A percentile compares a stretch with the other conserved stretches of the same genome.
phyloP scores from a whole-genome alignment of 2,113 vertebrate species.

The Dendrocopos noguchii region DNA sequence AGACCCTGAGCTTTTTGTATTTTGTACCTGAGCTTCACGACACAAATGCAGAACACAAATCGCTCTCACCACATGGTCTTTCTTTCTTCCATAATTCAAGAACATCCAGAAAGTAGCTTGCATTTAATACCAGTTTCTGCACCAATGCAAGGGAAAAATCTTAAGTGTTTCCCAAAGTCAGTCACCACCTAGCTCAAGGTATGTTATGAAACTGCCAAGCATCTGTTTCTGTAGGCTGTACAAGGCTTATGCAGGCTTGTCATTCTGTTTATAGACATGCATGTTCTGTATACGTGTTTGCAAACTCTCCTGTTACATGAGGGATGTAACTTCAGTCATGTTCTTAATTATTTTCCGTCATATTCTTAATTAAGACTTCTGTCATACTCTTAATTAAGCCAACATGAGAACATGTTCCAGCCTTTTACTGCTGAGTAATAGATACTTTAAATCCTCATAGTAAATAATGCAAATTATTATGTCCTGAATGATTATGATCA shows the following conservation, averaged over 20 bases:
- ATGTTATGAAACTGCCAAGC: not conserved
- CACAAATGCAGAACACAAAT: not conserved
- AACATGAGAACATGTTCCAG: not conserved
- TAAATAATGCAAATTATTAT: not conserved
- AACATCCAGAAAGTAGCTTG: not conserved
- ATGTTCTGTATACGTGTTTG: accelerated
- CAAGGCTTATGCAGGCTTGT: not conserved
- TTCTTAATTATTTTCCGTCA: not conserved
- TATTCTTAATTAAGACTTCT: not conserved
- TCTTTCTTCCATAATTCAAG: not conserved
- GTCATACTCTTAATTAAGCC: not conserved
- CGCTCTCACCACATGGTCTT: not conserved
- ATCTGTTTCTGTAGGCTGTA: not conserved
- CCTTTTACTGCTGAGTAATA: not conserved
- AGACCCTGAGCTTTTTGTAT: not conserved
- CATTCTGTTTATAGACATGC: not conserved
- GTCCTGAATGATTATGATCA: not conserved
- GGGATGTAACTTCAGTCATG: not conserved
- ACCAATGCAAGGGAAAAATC: not conserved
- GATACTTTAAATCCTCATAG: not conserved
- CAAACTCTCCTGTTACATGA: not conserved
- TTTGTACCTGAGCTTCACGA: not conserved
- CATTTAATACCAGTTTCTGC: not conserved
- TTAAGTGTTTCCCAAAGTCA: not conserved
- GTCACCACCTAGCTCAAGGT: not conserved